Conservation (phyloP, 2,888 invertebrate species). For the Lepidonotus clava region DNA sequence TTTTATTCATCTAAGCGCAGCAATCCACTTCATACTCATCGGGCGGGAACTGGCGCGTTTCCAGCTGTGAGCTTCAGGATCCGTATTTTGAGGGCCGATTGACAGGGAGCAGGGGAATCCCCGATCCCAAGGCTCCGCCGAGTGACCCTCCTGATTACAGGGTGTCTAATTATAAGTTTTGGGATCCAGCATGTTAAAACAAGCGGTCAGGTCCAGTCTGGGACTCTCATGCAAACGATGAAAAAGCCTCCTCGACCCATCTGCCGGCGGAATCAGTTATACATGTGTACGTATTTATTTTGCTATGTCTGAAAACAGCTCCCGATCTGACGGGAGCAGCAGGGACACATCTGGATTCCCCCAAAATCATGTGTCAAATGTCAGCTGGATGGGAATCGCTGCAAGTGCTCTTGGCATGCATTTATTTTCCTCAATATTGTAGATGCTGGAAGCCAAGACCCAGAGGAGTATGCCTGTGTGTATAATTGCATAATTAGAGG, state of each 20-base stretch:
- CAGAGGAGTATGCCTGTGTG: background rate
- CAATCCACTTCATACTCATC: too few species aligned
- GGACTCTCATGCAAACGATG: slow-evolving; percentile 48
- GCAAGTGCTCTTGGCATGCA: background rate
- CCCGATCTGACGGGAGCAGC: slow-evolving; percentile 45
- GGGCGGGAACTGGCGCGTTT: too few species aligned
- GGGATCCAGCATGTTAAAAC: slow-evolving; percentile 46
- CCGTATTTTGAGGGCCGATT: background rate
- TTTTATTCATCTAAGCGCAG: too few species aligned
- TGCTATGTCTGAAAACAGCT: slow-evolving; percentile 47
- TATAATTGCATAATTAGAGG: too few species aligned
- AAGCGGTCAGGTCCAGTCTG: slow-evolving; percentile 34
- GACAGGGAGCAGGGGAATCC: slow-evolving; percentile 52
- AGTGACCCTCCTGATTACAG: slow-evolving; percentile 51
- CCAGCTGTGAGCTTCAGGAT: background rate
- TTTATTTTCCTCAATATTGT: background rate
- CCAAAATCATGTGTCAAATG: slow-evolving; percentile 36
- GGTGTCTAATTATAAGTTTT: slow-evolving; percentile 51
- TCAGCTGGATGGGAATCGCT: slow-evolving; percentile 1
- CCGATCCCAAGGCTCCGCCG: slow-evolving; percentile 38
- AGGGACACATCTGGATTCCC: slow-evolving; percentile 30
- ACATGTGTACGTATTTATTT: slow-evolving; percentile 51
- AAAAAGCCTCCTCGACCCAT: slow-evolving; percentile 34
- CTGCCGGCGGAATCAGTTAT: slow-evolving; percentile 52
- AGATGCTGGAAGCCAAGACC: background rate